A percentile compares a stretch with the other conserved stretches of the same genome.
Evolutionary conservation across 2,797 vertebrate species (phyloP).

Genomic region (Poeciliopsis presidionis): DNA sequence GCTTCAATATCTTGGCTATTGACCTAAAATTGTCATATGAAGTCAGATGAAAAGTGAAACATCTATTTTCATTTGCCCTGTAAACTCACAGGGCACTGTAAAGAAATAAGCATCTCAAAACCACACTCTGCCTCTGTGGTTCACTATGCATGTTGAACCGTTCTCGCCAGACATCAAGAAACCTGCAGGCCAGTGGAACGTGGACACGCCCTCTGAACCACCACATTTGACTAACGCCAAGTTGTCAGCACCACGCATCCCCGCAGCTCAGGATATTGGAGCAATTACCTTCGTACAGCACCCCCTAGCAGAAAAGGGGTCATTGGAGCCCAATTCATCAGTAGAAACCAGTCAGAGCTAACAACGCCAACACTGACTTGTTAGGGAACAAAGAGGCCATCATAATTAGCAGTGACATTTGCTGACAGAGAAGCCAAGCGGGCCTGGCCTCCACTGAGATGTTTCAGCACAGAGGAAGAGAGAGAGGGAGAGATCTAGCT

Average conservation of each 20-base stretch:
- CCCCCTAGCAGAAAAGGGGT: constrained; percentile 58
- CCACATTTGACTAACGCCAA: constrained; percentile 72
- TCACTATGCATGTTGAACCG: constrained; percentile 34
- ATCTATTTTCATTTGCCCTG: too few relatives aligned
- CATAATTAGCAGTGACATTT: constrained; percentile 78
- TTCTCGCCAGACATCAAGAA: constrained; percentile 33
- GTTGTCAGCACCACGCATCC: constrained; percentile 72
- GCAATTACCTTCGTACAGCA: constrained; percentile 70
- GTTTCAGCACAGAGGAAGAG: constrained; percentile 53
- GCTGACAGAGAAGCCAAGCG: constrained; percentile 75
- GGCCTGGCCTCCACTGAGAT: constrained; percentile 63
- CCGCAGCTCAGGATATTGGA: constrained; percentile 75
- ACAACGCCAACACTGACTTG: constrained; percentile 56
- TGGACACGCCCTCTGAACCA: constrained; percentile 52
- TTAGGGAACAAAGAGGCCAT: constrained; percentile 61
- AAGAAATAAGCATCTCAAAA: constrained; percentile 5
- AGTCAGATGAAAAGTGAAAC: background rate
- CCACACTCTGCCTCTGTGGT: constrained; percentile 35
- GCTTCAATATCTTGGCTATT: background rate
- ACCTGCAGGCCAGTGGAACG: constrained; percentile 48
- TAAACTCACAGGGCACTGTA: background rate
- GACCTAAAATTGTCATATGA: background rate
- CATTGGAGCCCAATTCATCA: constrained; percentile 65
- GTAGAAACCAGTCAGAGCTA: constrained; percentile 57
- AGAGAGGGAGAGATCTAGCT: constrained; percentile 58